A percentile compares a stretch with the other conserved stretches of the same genome.
Evolutionary conservation across 2,113 vertebrate species (phyloP).

Genomic region (Emydura subglobosa): DNA sequence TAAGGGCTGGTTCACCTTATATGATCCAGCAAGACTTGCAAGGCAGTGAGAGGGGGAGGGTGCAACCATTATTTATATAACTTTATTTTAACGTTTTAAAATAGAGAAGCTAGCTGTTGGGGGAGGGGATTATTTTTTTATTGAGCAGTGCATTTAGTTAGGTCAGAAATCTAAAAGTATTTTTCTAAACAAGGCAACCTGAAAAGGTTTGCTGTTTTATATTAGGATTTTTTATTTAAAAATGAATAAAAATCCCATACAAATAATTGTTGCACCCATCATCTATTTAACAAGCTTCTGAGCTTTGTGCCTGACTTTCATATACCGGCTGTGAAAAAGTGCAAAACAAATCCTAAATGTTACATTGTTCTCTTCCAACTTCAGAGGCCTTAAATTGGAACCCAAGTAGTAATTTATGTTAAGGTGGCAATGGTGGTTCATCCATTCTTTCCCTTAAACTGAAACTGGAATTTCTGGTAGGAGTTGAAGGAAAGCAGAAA

Average conservation of each 20-base stretch:
- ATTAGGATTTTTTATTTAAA: constrained; percentile 76
- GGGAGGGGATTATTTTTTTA: constrained; percentile 68
- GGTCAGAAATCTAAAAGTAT: constrained; percentile 78
- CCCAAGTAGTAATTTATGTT: neutral
- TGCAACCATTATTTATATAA: constrained; percentile 70
- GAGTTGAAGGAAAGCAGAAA: neutral
- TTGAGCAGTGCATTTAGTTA: constrained; percentile 76
- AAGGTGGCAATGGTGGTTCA: neutral
- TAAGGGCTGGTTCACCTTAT: constrained; percentile 55
- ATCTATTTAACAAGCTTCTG: constrained; percentile 70
- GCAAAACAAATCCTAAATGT: constrained; percentile 83
- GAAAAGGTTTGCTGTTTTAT: constrained; percentile 75
- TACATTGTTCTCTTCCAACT: constrained; percentile 29
- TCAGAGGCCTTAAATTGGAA: constrained; percentile 3
- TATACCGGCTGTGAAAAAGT: constrained; percentile 56
- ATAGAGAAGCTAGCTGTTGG: constrained; percentile 53
- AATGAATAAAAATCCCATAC: constrained; percentile 62
- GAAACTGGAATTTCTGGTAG: neutral
- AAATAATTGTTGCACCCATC: constrained; percentile 72
- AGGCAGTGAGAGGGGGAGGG: constrained; percentile 7
- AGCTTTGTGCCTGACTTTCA: constrained; percentile 66
- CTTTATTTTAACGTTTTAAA: constrained; percentile 65
- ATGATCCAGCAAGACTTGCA: constrained; percentile 47
- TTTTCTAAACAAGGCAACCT: constrained; percentile 77
- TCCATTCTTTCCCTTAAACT: neutral